Evolutionary conservation across 2,888 invertebrate species (phyloP), one percentile per base, ranked within the genome.

Genomic region (Diachrysia chrysitis): DNA sequence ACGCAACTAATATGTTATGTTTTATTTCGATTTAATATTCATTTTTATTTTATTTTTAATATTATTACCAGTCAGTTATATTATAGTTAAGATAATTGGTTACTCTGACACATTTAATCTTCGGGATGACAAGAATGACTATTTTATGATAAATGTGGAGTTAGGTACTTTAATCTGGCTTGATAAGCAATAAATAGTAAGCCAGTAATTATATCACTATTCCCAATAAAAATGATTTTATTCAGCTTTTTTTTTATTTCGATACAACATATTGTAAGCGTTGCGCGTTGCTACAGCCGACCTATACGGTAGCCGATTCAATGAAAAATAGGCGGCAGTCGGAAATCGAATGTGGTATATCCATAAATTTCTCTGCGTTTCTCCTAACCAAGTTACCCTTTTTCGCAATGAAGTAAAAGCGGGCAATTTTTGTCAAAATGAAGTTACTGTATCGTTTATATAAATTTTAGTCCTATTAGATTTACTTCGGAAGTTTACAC

Each of bases 401-500:
- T 51, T 51, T 51, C 42, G 48, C 21, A 51, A 10, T 19, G 19
- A 48, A 17, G 46, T n/a, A 48, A 19, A 48, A 48, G 19, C 19
- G n/a, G 1, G 10, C 48, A 21, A 21, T 51, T 51, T 51, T 3
- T 19, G 21, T 21, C 48, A 12, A 21, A 51, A 51, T 21, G 48
- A 51, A 12, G 48, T 19, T 19, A 21, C 48, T 51, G 12, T 51
- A 4, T 17, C 48, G 48, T 51, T 51, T 51, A 21, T 51, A 51
- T 51, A 21, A 21, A 23, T 7, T 35, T 14, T 29, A 48, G 10
- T 37, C 21, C 19, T 12, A 19, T 25, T 29, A 6, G 35, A 1
- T 59, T 60, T 48, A 12, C 42, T 58, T 59, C 21, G 23, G 19
- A 14, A 32, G n/a, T 48, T 62, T 51, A 58, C 62, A 21, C 58